Conservation (phyloP, 2,888 invertebrate genomes). For the Hymenopus coronatus region DNA sequence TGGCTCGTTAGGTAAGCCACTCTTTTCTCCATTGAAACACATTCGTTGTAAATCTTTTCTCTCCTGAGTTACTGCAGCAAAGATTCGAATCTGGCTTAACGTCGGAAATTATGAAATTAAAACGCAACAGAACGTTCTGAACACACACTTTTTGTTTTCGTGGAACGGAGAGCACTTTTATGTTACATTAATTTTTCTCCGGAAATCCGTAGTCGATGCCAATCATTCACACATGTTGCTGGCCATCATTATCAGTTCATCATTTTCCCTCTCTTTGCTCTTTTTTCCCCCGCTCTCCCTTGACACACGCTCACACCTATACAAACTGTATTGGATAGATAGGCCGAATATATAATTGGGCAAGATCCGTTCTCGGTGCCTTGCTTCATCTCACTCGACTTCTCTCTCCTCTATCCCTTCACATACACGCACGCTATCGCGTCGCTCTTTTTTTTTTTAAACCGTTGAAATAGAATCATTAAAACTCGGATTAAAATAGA, state of each 20-base stretch:
- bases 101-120: neutral
- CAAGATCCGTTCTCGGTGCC: slow-evolving; percentile 13
- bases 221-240: slow-evolving; percentile 20
- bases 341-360: slow-evolving; percentile 9
- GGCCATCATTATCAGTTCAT: slow-evolving; percentile 10
- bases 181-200: slow-evolving; percentile 18
- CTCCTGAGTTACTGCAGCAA: neutral
- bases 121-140: neutral
- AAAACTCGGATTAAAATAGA: slow-evolving; percentile 12
- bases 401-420: neutral
- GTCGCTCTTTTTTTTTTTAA: neutral
- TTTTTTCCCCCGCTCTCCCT: neutral
- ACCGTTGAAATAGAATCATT: slow-evolving; percentile 7
- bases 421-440: neutral
- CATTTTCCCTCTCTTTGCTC: neutral
- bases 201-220: slow-evolving; percentile 17
- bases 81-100: neutral
- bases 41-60: neutral
- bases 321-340: neutral
- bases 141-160: slow-evolving; percentile 3
- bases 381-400: neutral
- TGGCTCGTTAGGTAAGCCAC: neutral
- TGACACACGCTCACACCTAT: neutral
- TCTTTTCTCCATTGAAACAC: neutral
- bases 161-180: neutral